A percentile compares a stretch with the other conserved stretches of the same genome.
phyloP scores from a whole-genome alignment of 1,140 invertebrate genomes.

The Diuraphis noxia region DNA sequence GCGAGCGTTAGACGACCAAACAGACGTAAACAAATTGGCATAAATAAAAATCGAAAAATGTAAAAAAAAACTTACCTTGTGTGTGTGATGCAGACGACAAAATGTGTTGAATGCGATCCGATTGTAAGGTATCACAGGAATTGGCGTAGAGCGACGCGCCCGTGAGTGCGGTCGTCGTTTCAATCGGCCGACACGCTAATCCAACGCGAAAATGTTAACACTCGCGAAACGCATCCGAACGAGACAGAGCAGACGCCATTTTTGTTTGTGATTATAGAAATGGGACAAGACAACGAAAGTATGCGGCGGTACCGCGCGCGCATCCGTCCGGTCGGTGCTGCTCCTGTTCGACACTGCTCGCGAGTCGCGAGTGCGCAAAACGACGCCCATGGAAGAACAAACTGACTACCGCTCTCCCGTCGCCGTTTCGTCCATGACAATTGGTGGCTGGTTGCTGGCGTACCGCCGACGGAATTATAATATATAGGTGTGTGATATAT shows the following conservation, averaged over 20 bases:
- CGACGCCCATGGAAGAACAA: constrained; percentile 38
- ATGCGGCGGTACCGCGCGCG: constrained; percentile 34
- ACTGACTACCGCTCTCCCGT: neutral
- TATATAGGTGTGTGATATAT: no score
- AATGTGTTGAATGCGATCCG: neutral
- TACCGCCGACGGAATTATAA: neutral
- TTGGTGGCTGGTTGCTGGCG: no score
- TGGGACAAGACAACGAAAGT: constrained; percentile 53
- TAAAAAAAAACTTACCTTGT: constrained; percentile 24
- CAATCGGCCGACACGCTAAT: neutral
- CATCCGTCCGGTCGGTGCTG: constrained; percentile 35
- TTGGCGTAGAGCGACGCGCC: neutral
- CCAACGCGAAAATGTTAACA: constrained; percentile 37
- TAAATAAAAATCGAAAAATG: neutral
- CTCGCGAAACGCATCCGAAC: constrained; percentile 35
- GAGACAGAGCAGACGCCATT: constrained; percentile 49
- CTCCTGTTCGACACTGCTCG: neutral
- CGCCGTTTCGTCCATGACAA: constrained; percentile 20
- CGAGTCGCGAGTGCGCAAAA: constrained; percentile 31
- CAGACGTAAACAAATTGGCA: neutral
- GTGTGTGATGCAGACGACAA: neutral
- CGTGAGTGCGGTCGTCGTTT: neutral
- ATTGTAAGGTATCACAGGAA: constrained; percentile 39
- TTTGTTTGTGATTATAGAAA: constrained; percentile 52
- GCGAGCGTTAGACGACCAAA: neutral